Base-by-base conservation (phyloP, 2,888 invertebrate genomes). In the Peribatodes rhomboidaria region DNA sequence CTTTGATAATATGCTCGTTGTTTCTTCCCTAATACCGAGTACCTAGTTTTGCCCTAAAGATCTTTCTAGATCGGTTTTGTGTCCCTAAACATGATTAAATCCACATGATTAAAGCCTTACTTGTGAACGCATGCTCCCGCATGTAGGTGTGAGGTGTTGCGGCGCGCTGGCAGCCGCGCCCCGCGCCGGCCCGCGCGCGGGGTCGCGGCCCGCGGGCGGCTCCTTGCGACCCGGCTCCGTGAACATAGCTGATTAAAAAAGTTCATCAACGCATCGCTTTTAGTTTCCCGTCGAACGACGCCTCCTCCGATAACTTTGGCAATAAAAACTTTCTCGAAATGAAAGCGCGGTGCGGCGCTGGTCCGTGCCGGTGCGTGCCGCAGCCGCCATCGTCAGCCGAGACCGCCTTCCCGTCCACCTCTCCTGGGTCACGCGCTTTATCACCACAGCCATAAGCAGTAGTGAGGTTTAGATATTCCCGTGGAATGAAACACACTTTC, bases 231-330 rank as follows among this genome's bases (percentile, higher is more conserved):
- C 10, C 13, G 44, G 14, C 14, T 44, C 44, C 20, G 20, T 13
- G 68, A 73, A 61, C 70, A 56, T 71, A 71, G 68, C 73, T 84
- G 82, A 84, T 84, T 84, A 84, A 84, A 84, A 85, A 84, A 85
- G 72, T 85, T 83, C 77, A 84, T 82, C 78, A 81, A 81, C 84
- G 81, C 79, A 47, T 47, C n/a, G 27, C 27, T 20, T 47, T 47
- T 27, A 47, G 47, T 47, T 47, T 20, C 37, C 22, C 4, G 31
- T 3, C 47, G 9, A 37, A 10, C 49, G 20, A 27, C 27, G 27
- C 27, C 20, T 33, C 50, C 18, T 50, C 37, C 13, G 20, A 10
- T 37, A 52, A 52, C 52, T 52, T 44, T 35, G 33, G 33, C n/a
- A 41, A 50, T 50, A 50, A 33, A 33, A 50, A 50, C 18, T 50